Conservation (phyloP, 2,797 vertebrate genomes). For the Microhierax caerulescens region DNA sequence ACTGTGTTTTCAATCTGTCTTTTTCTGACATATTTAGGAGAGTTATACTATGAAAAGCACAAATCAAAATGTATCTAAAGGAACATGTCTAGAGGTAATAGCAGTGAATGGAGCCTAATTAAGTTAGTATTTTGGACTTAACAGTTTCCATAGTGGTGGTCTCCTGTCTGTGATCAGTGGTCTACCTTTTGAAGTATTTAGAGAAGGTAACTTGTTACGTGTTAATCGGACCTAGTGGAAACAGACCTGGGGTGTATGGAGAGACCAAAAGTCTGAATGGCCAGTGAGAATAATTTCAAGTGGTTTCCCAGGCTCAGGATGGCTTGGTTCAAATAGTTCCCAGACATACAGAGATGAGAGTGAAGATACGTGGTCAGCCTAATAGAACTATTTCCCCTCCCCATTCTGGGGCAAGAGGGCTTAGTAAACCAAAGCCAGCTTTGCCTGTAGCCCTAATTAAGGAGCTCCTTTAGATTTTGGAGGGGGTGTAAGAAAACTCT, state of each 20-base stretch:
- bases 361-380: not conserved
- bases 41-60: not conserved
- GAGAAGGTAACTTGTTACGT: not conserved
- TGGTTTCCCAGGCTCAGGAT: not conserved
- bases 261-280: not conserved
- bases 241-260: not conserved
- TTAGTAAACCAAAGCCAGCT: not conserved
- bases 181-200: not conserved
- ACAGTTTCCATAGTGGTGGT: not conserved
- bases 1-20: not conserved
- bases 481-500: not conserved
- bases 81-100: not conserved
- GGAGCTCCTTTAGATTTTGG: not conserved
- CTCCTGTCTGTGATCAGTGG: not conserved
- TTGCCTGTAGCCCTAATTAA: not conserved
- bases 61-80: not conserved
- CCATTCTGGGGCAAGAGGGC: not conserved
- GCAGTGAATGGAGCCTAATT: not conserved
- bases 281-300: not conserved
- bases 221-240: not conserved
- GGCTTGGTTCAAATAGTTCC: not conserved
- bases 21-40: not conserved
- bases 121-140: not conserved
- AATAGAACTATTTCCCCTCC: not conserved
- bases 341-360: not conserved